Conservation (phyloP, 2,888 invertebrate genomes). For the Aplocera efformata region DNA sequence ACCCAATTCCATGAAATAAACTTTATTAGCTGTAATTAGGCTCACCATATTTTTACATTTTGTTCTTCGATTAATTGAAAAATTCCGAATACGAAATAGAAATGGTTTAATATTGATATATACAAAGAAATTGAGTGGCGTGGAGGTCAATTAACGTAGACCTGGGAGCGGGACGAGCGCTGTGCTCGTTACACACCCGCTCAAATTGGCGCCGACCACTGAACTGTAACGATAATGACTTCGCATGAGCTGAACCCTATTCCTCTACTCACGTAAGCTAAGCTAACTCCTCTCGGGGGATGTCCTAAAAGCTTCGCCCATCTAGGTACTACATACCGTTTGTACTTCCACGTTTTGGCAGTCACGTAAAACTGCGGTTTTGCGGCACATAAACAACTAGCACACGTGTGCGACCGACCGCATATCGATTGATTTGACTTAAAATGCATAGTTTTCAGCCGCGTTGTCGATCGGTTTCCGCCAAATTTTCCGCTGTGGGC, state of each 20-base stretch:
- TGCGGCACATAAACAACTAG: constrained; percentile 75
- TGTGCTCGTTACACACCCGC: constrained; percentile 62
- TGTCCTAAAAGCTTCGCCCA: constrained; percentile 68
- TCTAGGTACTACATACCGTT: constrained; percentile 57
- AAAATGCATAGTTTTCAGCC: constrained; percentile 72
- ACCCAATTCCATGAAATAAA: too few relatives aligned
- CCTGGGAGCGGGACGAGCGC: constrained; percentile 55
- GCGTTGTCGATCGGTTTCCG: constrained; percentile 66
- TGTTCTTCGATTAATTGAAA: neutral
- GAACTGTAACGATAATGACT: constrained; percentile 71
- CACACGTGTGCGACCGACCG: constrained; percentile 66
- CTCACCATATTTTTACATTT: too few relatives aligned
- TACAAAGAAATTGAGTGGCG: constrained; percentile 51
- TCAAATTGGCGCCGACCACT: constrained; percentile 65
- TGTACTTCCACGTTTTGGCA: constrained; percentile 66
- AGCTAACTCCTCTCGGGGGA: constrained; percentile 71
- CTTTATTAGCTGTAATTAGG: too few relatives aligned
- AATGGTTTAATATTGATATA: constrained; percentile 31
- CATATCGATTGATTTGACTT: constrained; percentile 74
- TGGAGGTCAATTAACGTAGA: constrained; percentile 60
- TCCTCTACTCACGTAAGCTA: constrained; percentile 62
- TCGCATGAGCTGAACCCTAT: constrained; percentile 57
- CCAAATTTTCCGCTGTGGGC: constrained; percentile 69
- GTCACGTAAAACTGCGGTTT: constrained; percentile 71
- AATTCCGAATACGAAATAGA: constrained; percentile 9